Evolutionary conservation across 2,888 invertebrate species (phyloP), one percentile per base, ranked within the genome.

Genomic region (Euphydryas editha): DNA sequence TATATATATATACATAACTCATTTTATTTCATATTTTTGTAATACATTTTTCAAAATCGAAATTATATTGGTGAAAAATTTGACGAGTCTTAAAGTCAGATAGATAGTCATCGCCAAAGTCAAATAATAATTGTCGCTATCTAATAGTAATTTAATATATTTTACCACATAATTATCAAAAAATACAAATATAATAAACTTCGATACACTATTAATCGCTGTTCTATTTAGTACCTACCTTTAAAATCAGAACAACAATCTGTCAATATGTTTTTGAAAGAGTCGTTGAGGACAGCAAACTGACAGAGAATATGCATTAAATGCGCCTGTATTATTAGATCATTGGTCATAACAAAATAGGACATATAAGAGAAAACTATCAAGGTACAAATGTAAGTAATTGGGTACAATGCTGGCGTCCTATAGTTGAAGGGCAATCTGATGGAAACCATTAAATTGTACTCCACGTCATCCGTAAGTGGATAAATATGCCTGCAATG

Each of bases 241-340:
- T 63, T 58, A 15, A 68, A 47, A 37, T 58, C 36, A 13, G 44
- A 46, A 64, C 42, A 15, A 66, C 86, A 86, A 62, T 91, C 90
- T 0, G 30, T 69, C 20, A 86, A 20, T 30, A 88, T 77, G 61
- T 87, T 87, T 62, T 80, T 78, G 54, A 90, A 88, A 72, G 90
- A 88, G 65, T 91, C 84, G 0, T 76, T 77, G 0, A 91, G 79
- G 0, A 90, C 81, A 0, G 77, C 73, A 54, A 84, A 85, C 71
- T 90, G 90, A 47, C 90, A 90, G n/a, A 88, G 75, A 17, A 89
- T 62, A 46, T 89, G 85, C 68, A 88, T 79, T 17, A 91, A 74
- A 71, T 88, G 82, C 0, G 85, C 81, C 67, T 89, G 88, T 81
- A 87, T 81, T 1, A 81, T 82, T 1, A 88, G 71, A 51, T 90